Conservation (phyloP, 1,140 invertebrate species). For the Acromyrmex echinatior region DNA sequence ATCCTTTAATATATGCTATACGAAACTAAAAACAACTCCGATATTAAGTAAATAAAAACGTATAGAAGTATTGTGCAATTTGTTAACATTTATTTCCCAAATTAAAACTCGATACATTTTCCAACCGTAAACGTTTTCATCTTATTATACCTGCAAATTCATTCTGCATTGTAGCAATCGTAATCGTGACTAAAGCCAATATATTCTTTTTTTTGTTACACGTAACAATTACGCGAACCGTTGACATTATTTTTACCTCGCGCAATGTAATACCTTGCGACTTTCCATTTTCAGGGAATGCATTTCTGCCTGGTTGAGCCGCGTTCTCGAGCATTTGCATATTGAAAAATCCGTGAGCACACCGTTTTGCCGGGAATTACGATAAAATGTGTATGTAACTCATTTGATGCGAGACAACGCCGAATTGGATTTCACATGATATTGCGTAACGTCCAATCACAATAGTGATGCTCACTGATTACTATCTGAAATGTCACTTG, state of each 20-base stretch:
- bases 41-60: not conserved
- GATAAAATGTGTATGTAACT: conserved; percentile 58
- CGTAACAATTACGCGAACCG: conserved; percentile 28
- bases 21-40: not conserved
- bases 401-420: conserved; percentile 41
- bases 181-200: conserved; percentile 13
- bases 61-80: not conserved
- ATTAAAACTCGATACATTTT: conserved; percentile 14
- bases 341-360: conserved; percentile 53
- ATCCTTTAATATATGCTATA: not conserved
- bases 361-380: conserved; percentile 45
- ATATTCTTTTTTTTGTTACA: conserved; percentile 2
- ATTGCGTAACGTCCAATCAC: conserved; percentile 60
- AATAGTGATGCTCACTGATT: conserved; percentile 61
- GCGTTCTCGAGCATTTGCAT: conserved; percentile 51
- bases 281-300: conserved; percentile 52
- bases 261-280: conserved; percentile 26
- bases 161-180: not conserved
- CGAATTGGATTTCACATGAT: conserved; percentile 58
- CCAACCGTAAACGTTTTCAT: not conserved
- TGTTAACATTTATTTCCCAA: not conserved
- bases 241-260: conserved; percentile 34
- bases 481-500: conserved; percentile 60
- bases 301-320: conserved; percentile 35
- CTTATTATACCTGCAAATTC: conserved; percentile 24